Base-by-base conservation (phyloP, 2,797 vertebrate species). In the Chloroceryle amazona region DNA sequence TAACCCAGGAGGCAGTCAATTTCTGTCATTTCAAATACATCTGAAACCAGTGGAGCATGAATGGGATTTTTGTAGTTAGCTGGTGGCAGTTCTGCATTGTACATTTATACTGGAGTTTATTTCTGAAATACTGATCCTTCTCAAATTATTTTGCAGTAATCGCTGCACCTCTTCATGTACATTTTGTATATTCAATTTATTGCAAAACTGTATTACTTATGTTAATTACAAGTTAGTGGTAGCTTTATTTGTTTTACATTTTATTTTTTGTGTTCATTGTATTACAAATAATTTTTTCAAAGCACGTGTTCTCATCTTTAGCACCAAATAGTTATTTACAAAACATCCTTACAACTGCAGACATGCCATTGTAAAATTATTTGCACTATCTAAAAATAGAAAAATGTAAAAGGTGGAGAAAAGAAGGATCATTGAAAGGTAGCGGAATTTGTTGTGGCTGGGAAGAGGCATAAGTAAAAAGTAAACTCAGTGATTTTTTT, bases 21-120 rank as follows among this genome's bases (percentile, higher is more conserved):
- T 92, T 26, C 87, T 96, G 94, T 94, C 92, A 88, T 89, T 90
- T 92, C 81, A 49, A 33, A 94, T 95, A 37, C 31, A 66, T 92
- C 90, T 86, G 66, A 92, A 86, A 49, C 52, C 61, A 84, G 6
- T 90, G 79, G 81, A 78, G 60, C 75, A 60, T 21, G 57, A 88
- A 72, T 65, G 46, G 62, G 81, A 82, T 49, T 63, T 60, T 63
- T 86, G 55, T 35, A 63, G 39, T 57, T 91, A 29, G 49, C 79
- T 95, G 44, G 51, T 88, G 67, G 68, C 89, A 74, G 22, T 91
- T 79, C 79, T 89, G 35, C n/a, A 31, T 9, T 79, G 35, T 35
- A 63, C 55, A 57, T 42, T 74, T 66, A 6, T 26, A 4, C 21
- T 61, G 33, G n/a, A 58, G 13, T 92, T 91, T 65, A 39, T 18